Evolutionary conservation across 1,140 invertebrate species (phyloP).

Genomic region (Trachymyrmex septentrionalis): DNA sequence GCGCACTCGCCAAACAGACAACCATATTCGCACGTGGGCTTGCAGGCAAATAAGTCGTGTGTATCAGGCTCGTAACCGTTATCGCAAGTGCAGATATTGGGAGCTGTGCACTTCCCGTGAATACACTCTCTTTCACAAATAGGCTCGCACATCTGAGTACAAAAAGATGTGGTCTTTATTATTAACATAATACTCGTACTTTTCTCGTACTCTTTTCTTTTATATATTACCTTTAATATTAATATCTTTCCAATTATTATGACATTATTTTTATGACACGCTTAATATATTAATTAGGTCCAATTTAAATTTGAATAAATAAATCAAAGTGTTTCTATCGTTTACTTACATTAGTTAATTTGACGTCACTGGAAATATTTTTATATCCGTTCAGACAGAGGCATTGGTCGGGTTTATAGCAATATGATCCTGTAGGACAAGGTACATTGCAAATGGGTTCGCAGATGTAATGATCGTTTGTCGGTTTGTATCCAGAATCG

Average conservation of each 20-base stretch:
- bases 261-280: constrained; percentile 8
- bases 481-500: constrained; percentile 59
- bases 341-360: constrained; percentile 46
- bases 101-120: constrained; percentile 71
- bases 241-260: not conserved
- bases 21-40: constrained; percentile 50
- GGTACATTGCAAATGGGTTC: constrained; percentile 58
- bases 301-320: constrained; percentile 9
- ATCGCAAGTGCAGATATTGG: constrained; percentile 78
- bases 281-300: constrained; percentile 12
- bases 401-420: constrained; percentile 32
- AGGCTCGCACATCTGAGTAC: constrained; percentile 58
- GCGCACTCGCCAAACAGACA: constrained; percentile 68
- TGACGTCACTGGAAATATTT: not conserved
- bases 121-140: constrained; percentile 61
- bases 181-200: not conserved
- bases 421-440: constrained; percentile 8
- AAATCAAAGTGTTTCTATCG: constrained; percentile 20
- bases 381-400: constrained; percentile 22
- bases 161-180: not conserved
- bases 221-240: not conserved
- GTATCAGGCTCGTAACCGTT: constrained; percentile 63
- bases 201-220: not conserved
- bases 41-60: constrained; percentile 9
- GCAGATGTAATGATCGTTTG: constrained; percentile 19